Percentiles rank a stretch among this genome's conserved stretches.
phyloP scores from a whole-genome alignment of 2,113 vertebrate genomes.

The Bufo gargarizans region DNA sequence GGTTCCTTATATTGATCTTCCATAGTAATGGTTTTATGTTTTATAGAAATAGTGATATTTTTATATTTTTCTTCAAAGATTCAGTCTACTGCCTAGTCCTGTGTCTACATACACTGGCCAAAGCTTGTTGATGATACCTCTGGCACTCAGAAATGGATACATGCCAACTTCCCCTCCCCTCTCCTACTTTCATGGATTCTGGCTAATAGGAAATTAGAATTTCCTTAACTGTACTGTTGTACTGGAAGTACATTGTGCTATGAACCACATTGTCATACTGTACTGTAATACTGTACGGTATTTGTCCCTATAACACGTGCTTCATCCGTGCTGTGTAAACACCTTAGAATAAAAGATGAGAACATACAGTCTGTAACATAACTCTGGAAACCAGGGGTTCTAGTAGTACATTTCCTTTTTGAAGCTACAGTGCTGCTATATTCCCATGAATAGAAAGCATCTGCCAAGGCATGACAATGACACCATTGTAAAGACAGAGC shows the following conservation, averaged over 20 bases:
- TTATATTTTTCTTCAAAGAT: too few relatives aligned
- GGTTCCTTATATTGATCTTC: too few relatives aligned
- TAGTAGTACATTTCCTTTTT: conserved; percentile 11
- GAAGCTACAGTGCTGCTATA: background rate
- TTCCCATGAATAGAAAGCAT: background rate
- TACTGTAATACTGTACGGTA: background rate
- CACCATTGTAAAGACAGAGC: background rate
- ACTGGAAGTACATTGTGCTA: background rate
- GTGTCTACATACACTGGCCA: too few relatives aligned
- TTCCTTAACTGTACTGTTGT: background rate
- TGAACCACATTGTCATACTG: background rate
- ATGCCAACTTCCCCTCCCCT: too few relatives aligned
- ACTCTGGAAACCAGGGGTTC: background rate
- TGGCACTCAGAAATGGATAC: too few relatives aligned
- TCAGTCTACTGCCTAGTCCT: too few relatives aligned
- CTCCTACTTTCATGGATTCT: background rate
- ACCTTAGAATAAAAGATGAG: background rate
- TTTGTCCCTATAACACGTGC: background rate
- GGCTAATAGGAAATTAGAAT: background rate
- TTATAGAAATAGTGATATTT: too few relatives aligned
- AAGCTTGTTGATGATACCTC: too few relatives aligned
- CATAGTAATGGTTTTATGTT: too few relatives aligned
- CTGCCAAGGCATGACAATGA: conserved; percentile 15
- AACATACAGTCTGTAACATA: background rate
- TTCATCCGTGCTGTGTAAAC: background rate